phyloP scores from a whole-genome alignment of 2,113 vertebrate species.

The Tenebrosternarchus preto region DNA sequence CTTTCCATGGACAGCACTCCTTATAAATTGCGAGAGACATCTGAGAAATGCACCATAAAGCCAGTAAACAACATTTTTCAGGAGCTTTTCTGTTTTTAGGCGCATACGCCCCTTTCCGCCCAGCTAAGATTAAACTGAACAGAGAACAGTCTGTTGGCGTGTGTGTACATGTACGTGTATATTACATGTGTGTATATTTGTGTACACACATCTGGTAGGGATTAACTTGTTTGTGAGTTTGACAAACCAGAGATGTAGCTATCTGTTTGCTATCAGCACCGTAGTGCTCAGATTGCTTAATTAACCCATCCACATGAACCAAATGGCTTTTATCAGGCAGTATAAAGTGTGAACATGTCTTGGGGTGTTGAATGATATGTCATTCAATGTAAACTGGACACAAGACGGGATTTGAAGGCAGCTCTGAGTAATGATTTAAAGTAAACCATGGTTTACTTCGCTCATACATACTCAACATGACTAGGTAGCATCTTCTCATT shows the following conservation, averaged over 20 bases:
- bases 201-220: conserved; percentile 2
- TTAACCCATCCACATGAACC: conserved; percentile 1
- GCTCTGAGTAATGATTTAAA: conserved; percentile 21
- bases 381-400: background rate
- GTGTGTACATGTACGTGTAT: background rate
- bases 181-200: background rate
- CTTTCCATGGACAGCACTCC: background rate
- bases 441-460: background rate
- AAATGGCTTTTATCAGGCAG: background rate
- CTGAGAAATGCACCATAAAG: conserved; percentile 63
- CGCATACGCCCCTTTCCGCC: conserved; percentile 46
- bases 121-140: conserved; percentile 58
- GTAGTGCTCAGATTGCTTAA: background rate
- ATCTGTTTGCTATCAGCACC: background rate
- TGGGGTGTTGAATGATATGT: background rate
- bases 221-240: conserved; percentile 6
- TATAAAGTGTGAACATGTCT: background rate
- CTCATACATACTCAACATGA: background rate
- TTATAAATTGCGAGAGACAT: conserved; percentile 44
- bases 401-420: background rate
- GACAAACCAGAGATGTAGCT: background rate
- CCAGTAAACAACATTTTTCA: conserved; percentile 74
- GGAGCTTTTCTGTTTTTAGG: conserved; percentile 65
- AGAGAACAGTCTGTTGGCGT: conserved; percentile 39
- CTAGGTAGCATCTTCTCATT: conserved; percentile 25